Percentiles rank a stretch among this genome's conserved stretches.
Conservation (phyloP, 2,113 vertebrate species). For the Microtus ochrogaster region DNA sequence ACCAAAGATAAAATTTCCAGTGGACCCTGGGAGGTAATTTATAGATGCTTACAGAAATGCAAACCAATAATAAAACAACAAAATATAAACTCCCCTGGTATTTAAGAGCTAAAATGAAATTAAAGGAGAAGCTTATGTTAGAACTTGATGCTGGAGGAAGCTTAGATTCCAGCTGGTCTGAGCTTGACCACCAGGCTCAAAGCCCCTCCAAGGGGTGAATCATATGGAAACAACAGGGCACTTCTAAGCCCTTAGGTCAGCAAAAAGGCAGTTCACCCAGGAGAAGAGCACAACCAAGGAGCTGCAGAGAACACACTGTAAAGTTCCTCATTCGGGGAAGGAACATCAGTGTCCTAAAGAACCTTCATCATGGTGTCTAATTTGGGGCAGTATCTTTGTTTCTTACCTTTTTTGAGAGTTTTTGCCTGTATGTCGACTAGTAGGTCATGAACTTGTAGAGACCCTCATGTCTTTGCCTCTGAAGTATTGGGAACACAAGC, state of each 20-base stretch:
- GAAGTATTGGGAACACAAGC: background rate
- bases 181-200: background rate
- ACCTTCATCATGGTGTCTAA: background rate
- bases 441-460: background rate
- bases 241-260: background rate
- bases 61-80: background rate
- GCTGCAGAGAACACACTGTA: background rate
- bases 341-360: background rate
- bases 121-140: background rate
- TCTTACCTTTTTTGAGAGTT: background rate
- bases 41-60: background rate
- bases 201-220: background rate
- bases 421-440: background rate
- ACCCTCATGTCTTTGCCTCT: background rate
- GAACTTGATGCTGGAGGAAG: background rate
- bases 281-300: background rate
- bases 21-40: background rate
- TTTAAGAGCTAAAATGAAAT: conserved; percentile 9
- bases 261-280: background rate
- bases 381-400: background rate
- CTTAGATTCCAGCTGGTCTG: background rate
- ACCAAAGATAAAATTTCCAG: background rate
- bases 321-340: background rate
- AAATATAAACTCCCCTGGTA: background rate
- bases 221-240: background rate